These are phyloP conservation scores for Ctena decussata DNA, from an alignment of 2,888 invertebrate genomes.

Conservation along the genomic window DNA sequence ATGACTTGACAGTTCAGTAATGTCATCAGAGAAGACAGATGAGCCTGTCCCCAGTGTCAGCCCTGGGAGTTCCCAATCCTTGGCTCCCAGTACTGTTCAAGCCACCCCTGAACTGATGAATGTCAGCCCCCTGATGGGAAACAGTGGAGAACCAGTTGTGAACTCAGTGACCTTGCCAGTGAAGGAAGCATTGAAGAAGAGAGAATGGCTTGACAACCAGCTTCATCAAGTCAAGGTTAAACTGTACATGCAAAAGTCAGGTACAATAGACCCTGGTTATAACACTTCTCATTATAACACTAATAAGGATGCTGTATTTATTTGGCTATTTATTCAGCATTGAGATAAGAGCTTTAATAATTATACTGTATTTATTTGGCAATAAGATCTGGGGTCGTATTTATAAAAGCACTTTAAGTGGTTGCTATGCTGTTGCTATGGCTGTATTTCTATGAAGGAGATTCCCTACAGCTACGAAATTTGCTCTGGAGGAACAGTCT, in stretches of 20 bases:
- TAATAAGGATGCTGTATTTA: too few species aligned
- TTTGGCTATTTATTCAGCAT: too few species aligned
- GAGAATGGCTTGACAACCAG: slow-evolving; percentile 8
- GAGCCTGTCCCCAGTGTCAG: slow-evolving; percentile 38
- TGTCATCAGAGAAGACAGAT: not conserved
- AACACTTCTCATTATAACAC: too few species aligned
- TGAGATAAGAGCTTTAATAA: too few species aligned
- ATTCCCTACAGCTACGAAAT: too few species aligned
- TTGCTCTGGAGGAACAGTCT: too few species aligned
- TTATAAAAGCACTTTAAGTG: too few species aligned
- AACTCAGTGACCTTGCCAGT: not conserved
- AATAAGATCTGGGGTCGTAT: too few species aligned
- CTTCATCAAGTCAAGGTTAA: slow-evolving; percentile 17
- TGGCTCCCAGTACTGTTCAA: not conserved
- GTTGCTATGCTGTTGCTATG: too few species aligned
- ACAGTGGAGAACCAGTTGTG: not conserved
- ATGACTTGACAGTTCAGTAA: not conserved
- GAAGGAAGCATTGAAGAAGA: slow-evolving; percentile 4
- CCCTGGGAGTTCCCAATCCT: slow-evolving; percentile 10
- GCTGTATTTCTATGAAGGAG: too few species aligned
- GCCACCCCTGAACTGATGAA: slow-evolving; percentile 54
- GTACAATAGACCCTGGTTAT: not conserved
- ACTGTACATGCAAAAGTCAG: slow-evolving; percentile 3
- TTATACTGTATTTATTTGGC: too few species aligned
- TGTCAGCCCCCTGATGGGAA: slow-evolving; percentile 31